phyloP scores from a whole-genome alignment of 2,888 invertebrate species.

The Drosophila mimetica region DNA sequence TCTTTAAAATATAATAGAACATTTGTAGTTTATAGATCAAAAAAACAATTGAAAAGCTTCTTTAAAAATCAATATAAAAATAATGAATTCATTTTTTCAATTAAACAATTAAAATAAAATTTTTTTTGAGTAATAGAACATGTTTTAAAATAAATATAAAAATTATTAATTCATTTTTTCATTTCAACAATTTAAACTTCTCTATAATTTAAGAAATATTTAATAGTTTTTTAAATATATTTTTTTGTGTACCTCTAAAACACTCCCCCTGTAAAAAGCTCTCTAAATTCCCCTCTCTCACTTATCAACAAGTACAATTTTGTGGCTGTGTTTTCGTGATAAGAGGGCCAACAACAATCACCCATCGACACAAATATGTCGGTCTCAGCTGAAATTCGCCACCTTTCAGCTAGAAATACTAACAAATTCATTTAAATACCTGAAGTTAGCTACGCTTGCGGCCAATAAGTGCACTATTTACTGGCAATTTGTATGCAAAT shows the following conservation, averaged over 20 bases:
- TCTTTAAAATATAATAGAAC: background rate
- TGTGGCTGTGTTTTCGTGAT: constrained; percentile 18
- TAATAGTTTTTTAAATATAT: too few relatives aligned
- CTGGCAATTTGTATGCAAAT: constrained; percentile 23
- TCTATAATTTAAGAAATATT: too few relatives aligned
- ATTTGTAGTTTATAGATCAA: background rate
- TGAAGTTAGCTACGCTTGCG: constrained; percentile 8
- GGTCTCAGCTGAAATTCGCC: constrained; percentile 33
- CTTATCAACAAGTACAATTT: constrained; percentile 47
- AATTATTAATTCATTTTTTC: too few relatives aligned
- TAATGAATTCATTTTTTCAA: too few relatives aligned
- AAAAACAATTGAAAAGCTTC: background rate
- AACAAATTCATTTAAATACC: constrained; percentile 21
- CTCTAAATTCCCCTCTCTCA: constrained; percentile 23
- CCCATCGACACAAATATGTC: constrained; percentile 34
- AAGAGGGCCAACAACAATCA: constrained; percentile 18
- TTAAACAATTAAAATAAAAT: too few relatives aligned
- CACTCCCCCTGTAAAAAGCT: constrained; percentile 17
- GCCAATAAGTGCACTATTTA: constrained; percentile 10
- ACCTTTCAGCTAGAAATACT: constrained; percentile 19
- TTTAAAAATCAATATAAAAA: too few relatives aligned
- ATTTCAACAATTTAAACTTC: too few relatives aligned
- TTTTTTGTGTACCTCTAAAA: constrained; percentile 1
- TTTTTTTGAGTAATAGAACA: too few relatives aligned
- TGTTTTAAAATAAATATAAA: too few relatives aligned